Evolutionary conservation across 2,888 invertebrate species (phyloP).

Genomic region (Cyclophora albipunctata): DNA sequence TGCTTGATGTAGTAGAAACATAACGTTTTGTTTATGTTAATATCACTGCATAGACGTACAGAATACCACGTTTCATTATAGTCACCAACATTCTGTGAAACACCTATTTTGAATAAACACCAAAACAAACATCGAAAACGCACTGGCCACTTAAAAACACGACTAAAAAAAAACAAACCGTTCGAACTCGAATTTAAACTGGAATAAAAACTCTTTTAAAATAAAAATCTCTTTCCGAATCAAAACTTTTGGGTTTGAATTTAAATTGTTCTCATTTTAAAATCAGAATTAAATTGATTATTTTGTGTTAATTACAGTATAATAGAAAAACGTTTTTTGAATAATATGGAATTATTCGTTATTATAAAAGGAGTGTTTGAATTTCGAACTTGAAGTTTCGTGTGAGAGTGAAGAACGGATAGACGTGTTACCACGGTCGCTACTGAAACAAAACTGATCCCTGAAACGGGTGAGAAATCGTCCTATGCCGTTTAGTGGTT

Average conservation of each 20-base stretch:
- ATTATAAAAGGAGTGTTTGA: not conserved
- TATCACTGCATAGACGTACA: slow-evolving; percentile 40
- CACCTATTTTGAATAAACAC: slow-evolving; percentile 57
- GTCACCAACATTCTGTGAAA: slow-evolving; percentile 16
- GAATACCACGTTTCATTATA: slow-evolving; percentile 28
- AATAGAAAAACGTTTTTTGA: too few relatives aligned
- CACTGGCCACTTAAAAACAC: slow-evolving; percentile 13
- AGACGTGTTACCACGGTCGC: slow-evolving; percentile 27
- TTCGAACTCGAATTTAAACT: not conserved
- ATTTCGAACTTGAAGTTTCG: slow-evolving; percentile 26
- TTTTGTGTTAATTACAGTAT: too few relatives aligned
- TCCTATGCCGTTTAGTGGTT: slow-evolving; percentile 18
- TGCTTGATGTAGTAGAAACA: slow-evolving; percentile 53
- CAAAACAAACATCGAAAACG: slow-evolving; percentile 28
- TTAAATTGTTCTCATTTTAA: too few relatives aligned
- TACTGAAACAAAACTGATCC: slow-evolving; percentile 39
- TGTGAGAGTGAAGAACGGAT: slow-evolving; percentile 5
- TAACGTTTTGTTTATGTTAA: slow-evolving; percentile 58
- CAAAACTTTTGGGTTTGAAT: too few relatives aligned
- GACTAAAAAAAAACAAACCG: not conserved
- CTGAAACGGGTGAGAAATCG: too few relatives aligned
- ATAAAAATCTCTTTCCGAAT: too few relatives aligned
- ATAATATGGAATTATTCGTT: too few relatives aligned
- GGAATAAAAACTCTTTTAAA: too few relatives aligned
- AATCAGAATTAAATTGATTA: too few relatives aligned